phyloP scores from a whole-genome alignment of 2,797 vertebrate species.

The Melanotaenia nigrans region DNA sequence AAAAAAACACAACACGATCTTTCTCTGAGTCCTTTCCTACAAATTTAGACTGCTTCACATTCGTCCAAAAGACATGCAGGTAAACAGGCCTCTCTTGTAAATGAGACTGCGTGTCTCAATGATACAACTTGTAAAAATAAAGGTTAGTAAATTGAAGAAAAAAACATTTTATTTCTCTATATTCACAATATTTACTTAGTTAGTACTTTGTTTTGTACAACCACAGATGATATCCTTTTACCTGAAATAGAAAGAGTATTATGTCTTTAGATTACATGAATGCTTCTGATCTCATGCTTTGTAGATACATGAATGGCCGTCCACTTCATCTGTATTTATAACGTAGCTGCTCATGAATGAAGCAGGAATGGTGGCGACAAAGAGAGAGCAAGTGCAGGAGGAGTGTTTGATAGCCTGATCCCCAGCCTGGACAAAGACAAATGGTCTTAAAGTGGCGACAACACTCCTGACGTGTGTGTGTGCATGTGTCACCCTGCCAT shows the following conservation, averaged over 20 bases:
- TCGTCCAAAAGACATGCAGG: too few relatives aligned
- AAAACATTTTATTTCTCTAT: too few relatives aligned
- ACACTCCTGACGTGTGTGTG: conserved; percentile 34
- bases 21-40: too few relatives aligned
- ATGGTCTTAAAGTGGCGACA: conserved; percentile 75
- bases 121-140: too few relatives aligned
- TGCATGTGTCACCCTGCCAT: conserved; percentile 37
- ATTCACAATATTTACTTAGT: too few relatives aligned
- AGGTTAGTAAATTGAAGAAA: too few relatives aligned
- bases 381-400: not conserved
- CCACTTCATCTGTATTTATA: conserved; percentile 4
- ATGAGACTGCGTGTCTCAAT: too few relatives aligned
- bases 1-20: too few relatives aligned
- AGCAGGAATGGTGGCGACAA: conserved; percentile 17
- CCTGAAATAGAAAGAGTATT: not conserved
- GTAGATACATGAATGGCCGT: not conserved
- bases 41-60: too few relatives aligned
- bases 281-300: not conserved
- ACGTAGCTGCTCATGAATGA: conserved; percentile 32
- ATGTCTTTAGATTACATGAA: not conserved
- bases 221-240: not conserved
- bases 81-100: too few relatives aligned
- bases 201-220: not conserved
- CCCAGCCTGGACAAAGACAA: conserved; percentile 57
- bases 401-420: conserved; percentile 46